Percentiles rank a stretch among this genome's conserved stretches.
Conservation (phyloP, 30 jellyfish, hydroid and myxozoan species). For the Aurelia coerulea region DNA sequence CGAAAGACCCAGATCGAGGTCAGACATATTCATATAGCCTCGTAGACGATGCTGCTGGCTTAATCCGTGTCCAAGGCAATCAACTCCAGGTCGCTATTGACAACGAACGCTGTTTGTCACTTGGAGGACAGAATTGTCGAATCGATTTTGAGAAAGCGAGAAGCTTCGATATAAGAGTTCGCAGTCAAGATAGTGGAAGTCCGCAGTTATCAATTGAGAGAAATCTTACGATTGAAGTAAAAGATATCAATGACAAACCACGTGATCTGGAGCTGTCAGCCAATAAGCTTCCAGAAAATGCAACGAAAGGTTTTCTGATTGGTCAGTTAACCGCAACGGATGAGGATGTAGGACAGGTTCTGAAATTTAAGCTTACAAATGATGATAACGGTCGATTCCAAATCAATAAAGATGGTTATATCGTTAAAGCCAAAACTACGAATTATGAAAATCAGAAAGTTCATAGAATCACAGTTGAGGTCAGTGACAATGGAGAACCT, state of each 20-base stretch:
- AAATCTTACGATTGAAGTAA: conserved; percentile 25
- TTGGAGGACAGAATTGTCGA: conserved; percentile 69
- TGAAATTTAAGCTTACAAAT: conserved; percentile 47
- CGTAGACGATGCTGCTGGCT: conserved; percentile 63
- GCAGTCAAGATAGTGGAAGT: conserved; percentile 73
- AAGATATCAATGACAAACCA: conserved; percentile 81
- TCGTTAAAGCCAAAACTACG: conserved; percentile 64
- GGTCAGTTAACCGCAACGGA: conserved; percentile 79
- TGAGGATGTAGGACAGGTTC: conserved; percentile 78
- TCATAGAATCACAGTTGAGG: conserved; percentile 70
- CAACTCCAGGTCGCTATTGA: conserved; percentile 74
- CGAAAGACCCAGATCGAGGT: conserved; percentile 70
- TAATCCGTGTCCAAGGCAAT: conserved; percentile 57
- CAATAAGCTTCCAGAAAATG: conserved; percentile 68
- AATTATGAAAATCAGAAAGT: conserved; percentile 71
- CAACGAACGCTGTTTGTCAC: conserved; percentile 49
- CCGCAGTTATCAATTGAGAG: conserved; percentile 59
- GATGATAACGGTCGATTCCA: conserved; percentile 75
- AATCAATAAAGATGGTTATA: conserved; percentile 18
- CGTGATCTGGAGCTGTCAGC: conserved; percentile 66
- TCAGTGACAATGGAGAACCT: conserved; percentile 84
- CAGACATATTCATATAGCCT: conserved; percentile 72
- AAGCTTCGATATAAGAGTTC: conserved; percentile 25
- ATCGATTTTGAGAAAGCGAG: conserved; percentile 70
- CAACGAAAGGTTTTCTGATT: conserved; percentile 65